A percentile compares a stretch with the other conserved stretches of the same genome.
phyloP scores from a whole-genome alignment of 2,113 vertebrate species.

The Neotragus moschatus region DNA sequence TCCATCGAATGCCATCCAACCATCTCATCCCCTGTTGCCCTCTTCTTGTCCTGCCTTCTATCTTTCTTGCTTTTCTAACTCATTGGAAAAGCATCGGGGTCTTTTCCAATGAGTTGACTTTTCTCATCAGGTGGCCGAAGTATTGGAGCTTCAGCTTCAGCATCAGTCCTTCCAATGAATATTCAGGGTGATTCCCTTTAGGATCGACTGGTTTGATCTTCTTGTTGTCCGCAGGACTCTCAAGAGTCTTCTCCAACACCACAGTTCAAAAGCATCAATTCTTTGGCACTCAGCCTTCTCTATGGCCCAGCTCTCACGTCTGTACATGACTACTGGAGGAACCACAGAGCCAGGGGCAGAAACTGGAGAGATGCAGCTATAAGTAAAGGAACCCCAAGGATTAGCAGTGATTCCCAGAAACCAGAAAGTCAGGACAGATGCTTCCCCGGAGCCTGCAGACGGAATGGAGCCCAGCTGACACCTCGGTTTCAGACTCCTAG shows the following conservation, averaged over 20 bases:
- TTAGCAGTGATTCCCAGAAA: no score
- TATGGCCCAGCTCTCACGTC: not conserved
- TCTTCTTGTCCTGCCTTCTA: not conserved
- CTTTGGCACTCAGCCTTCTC: fast-evolving
- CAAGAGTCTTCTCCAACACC: not conserved
- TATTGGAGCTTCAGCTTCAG: not conserved
- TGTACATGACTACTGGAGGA: not conserved
- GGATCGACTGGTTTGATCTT: not conserved
- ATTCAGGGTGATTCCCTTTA: not conserved
- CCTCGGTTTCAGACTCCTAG: not conserved
- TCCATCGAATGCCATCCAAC: not conserved
- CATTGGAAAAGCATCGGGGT: not conserved
- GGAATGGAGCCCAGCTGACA: not conserved
- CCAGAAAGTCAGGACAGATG: not conserved
- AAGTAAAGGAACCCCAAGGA: not conserved
- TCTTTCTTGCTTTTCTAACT: not conserved
- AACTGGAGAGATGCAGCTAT: not conserved
- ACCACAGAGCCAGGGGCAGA: not conserved
- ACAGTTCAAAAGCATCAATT: not conserved
- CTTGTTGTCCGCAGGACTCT: not conserved
- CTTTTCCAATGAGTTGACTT: not conserved
- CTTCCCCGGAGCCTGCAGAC: not conserved
- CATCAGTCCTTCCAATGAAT: not conserved
- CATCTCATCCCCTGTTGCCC: not conserved
- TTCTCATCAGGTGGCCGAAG: not conserved